These are phyloP conservation scores for Catostylus mosaicus DNA, from an alignment of 30 jellyfish, hydroid and myxozoan species.

Conservation along the genomic window DNA sequence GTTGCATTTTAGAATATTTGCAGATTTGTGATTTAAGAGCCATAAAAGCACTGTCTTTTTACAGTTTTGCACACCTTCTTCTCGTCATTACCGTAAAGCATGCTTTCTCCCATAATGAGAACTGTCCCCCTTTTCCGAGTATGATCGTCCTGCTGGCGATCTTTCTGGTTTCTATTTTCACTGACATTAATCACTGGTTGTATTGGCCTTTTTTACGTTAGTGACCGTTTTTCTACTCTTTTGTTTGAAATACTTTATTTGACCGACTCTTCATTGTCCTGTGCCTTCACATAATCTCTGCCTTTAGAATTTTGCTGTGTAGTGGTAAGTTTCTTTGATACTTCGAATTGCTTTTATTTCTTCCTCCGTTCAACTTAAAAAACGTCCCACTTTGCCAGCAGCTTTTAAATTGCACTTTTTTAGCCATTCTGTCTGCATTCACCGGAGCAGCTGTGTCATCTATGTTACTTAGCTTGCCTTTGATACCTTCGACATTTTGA, in stretches of 20 bases:
- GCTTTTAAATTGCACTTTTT: conserved; percentile 5
- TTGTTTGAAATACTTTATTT: neutral
- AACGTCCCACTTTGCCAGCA: conserved; percentile 14
- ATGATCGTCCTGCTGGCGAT: conserved; percentile 3
- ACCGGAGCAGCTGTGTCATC: neutral
- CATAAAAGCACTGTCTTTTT: neutral
- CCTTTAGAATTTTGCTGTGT: neutral
- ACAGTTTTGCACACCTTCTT: conserved; percentile 12
- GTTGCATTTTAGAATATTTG: neutral
- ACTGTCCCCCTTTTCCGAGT: conserved; percentile 25
- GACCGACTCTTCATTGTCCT: conserved; percentile 1
- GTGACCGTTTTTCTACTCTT: neutral
- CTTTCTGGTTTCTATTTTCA: neutral
- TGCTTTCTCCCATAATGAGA: conserved; percentile 27
- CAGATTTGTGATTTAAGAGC: neutral
- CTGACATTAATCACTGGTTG: neutral
- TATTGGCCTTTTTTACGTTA: neutral
- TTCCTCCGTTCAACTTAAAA: conserved; percentile 1
- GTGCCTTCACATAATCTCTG: neutral
- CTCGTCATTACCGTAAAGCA: neutral
- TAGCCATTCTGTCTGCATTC: neutral
- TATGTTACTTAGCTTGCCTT: neutral
- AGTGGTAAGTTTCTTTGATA: neutral
- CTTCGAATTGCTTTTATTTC: conserved; percentile 3
- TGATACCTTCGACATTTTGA: neutral